Evolutionary conservation across 2,797 vertebrate species (phyloP), one percentile per base, ranked within the genome.

Genomic region (Phoebastria nigripes): DNA sequence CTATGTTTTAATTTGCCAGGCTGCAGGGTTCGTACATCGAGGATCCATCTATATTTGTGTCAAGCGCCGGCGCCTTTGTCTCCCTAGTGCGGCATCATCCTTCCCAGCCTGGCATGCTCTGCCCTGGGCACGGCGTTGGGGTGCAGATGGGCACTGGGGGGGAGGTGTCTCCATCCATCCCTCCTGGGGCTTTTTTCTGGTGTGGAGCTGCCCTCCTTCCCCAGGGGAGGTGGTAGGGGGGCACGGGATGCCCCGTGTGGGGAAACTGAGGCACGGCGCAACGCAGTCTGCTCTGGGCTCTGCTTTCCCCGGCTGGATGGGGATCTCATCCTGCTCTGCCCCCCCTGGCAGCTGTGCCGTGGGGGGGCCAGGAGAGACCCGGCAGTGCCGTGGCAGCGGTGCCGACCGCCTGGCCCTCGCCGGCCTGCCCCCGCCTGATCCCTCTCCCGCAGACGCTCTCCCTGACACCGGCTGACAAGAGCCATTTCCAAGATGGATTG

Each of bases 401-500:
- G 94, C 91, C 31, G 77, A 78, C 87, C 16, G 63, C 86, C 78
- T 47, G 89, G 87, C 92, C 94, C 91, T 94, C 11, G 8, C 77
- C 10, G 82, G 94, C 95, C 95, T 95, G 80, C 76, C 78, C 96
- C 96, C 77, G 79, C 97, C 97, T 96, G 97, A 95, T 96, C 97
- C 84, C 92, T 92, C 97, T 97, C 95, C 97, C 92, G 96, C 98
- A 97, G 97, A 97, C 97, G 94, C 97, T 94, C 96, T 97, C 97
- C 97, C 97, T 98, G 98, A 98, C 98, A 98, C 98, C 46, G 97
- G 94, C 98, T 98, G 98, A 98, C 98, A 98, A 98, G 98, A 98
- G 98, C 98, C 98, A 98, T 98, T 98, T 98, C 97, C 94, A 98
- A 98, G 98, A 98, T 98, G 98, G 98, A 98, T 98, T 98, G 98